Evolutionary conservation across 1,140 invertebrate species (phyloP).

Genomic region (Pygmarrhopalites habei): DNA sequence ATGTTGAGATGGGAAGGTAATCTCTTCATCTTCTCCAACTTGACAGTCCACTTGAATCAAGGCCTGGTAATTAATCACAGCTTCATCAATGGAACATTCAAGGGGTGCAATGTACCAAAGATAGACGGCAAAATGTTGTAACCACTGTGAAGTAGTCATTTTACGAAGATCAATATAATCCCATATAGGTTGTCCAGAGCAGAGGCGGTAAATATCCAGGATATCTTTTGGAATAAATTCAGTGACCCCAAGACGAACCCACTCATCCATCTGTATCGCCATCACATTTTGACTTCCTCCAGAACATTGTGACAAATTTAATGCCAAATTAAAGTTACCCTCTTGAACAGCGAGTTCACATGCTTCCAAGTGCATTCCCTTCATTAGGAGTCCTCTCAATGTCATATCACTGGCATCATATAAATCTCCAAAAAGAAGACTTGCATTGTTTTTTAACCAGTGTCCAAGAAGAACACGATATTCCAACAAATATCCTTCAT

Average conservation of each 20-base stretch:
- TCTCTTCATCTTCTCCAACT: not conserved
- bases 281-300: not conserved
- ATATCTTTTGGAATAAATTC: constrained; percentile 16
- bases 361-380: constrained; percentile 21
- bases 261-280: constrained; percentile 10
- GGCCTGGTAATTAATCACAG: constrained; percentile 15
- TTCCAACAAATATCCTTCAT: constrained; percentile 8
- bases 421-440: constrained; percentile 22
- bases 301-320: constrained; percentile 15
- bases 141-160: constrained; percentile 34
- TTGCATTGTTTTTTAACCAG: constrained; percentile 25
- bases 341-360: constrained; percentile 25
- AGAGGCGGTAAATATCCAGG: constrained; percentile 19
- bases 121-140: constrained; percentile 34
- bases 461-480: constrained; percentile 18
- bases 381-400: constrained; percentile 17
- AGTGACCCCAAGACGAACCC: not conserved
- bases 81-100: constrained; percentile 3
- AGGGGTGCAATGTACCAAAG: constrained; percentile 32
- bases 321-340: constrained; percentile 23
- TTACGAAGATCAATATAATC: not conserved
- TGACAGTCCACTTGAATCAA: not conserved
- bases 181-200: constrained; percentile 25
- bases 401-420: constrained; percentile 10
- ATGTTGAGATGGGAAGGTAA: not conserved